Conservation (phyloP, 2,797 vertebrate species). For the Poeciliopsis turneri region DNA sequence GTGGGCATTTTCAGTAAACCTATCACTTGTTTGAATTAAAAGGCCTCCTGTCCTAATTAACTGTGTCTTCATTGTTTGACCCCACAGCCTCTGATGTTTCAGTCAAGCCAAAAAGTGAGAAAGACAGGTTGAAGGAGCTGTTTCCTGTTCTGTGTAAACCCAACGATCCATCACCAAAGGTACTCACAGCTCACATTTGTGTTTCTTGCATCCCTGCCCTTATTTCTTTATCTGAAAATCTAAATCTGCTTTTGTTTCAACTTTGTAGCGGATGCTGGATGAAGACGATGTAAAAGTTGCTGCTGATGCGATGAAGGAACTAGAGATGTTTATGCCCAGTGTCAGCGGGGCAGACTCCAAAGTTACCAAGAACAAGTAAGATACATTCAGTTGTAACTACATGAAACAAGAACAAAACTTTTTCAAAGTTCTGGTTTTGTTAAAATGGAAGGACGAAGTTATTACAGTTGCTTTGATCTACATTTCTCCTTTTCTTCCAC, state of each 20-base stretch:
- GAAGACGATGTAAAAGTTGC: slow-evolving; percentile 97
- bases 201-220: neutral
- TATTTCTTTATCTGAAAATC: neutral
- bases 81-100: slow-evolving; percentile 69
- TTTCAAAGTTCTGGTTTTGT: neutral
- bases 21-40: neutral
- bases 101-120: slow-evolving; percentile 86
- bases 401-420: neutral
- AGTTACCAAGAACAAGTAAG: slow-evolving; percentile 83
- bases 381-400: neutral
- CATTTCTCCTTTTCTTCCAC: neutral
- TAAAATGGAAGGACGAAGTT: neutral
- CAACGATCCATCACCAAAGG: slow-evolving; percentile 87
- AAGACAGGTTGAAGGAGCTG: slow-evolving; percentile 90
- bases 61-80: too few relatives aligned
- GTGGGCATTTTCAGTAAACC: neutral
- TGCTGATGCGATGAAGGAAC: slow-evolving; percentile 92
- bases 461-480: neutral
- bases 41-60: neutral
- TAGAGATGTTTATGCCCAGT: slow-evolving; percentile 96
- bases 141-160: slow-evolving; percentile 93
- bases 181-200: slow-evolving; percentile 50
- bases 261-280: slow-evolving; percentile 85
- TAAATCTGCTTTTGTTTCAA: neutral
- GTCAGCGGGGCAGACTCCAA: slow-evolving; percentile 79